Base-by-base conservation (phyloP, 37 sponge, comb jelly and placozoan genomes). In the Halichondria panicea region DNA sequence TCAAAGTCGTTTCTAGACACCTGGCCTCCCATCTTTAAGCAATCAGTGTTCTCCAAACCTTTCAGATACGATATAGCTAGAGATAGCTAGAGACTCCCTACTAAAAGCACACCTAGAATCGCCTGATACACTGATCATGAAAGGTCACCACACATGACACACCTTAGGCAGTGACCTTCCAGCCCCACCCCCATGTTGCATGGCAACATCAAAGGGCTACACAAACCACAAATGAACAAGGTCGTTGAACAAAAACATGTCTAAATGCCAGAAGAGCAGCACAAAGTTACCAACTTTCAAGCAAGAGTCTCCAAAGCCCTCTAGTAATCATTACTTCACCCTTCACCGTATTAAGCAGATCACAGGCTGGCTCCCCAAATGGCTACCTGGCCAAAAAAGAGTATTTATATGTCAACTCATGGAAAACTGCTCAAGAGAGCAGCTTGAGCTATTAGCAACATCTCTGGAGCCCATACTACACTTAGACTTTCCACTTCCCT, bases 1-100 rank as follows among this genome's bases (percentile, higher is more conserved):
- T 96, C 92, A 60, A 99, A 99, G 57, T 93, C 94, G 41, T 73
- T 71, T 28, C 88, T 78, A 0, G 88, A 86, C 21, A 82, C 50
- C 35, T 77, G 66, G 31, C 76, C 86, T 5, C 92, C 92, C 92
- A 91, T 91, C n/a, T n/a, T n/a, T n/a, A n/a, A n/a, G n/a, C n/a
- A n/a, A n/a, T n/a, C n/a, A n/a, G n/a, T n/a, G n/a, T n/a, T n/a
- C n/a, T n/a, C n/a, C n/a, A n/a, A n/a, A n/a, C n/a, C n/a, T n/a
- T n/a, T n/a, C n/a, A n/a, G n/a, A n/a, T n/a, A n/a, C n/a, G n/a
- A n/a, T n/a, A n/a, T n/a, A n/a, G n/a, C n/a, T n/a, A n/a, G n/a
- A n/a, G n/a, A n/a, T n/a, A n/a, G n/a, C n/a, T n/a, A n/a, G n/a
- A n/a, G n/a, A n/a, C n/a, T n/a, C n/a, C n/a, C n/a, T n/a, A n/a